Conservation (phyloP, 2,888 invertebrate species). For the Cryptus armator region DNA sequence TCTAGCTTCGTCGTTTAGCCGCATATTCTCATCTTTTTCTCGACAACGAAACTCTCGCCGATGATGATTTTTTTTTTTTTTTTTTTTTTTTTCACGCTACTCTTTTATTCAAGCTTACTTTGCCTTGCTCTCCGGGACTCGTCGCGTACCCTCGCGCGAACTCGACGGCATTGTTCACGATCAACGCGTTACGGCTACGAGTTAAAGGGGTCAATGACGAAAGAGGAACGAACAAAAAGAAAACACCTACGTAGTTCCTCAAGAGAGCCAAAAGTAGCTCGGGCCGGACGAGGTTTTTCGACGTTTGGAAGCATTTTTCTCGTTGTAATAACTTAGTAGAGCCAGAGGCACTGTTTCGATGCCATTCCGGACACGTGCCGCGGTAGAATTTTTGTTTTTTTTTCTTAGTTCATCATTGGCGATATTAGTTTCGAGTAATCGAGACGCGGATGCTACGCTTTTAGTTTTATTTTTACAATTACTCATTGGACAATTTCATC, state of each 20-base stretch:
- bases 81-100: constrained; percentile 11
- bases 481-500: too few relatives aligned
- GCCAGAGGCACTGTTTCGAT: neutral
- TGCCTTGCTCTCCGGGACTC: constrained; percentile 48
- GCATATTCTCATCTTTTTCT: neutral
- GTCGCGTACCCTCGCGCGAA: neutral
- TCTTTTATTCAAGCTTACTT: constrained; percentile 61
- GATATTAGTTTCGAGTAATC: constrained; percentile 9
- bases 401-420: neutral
- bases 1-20: neutral
- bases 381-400: neutral
- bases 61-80: constrained; percentile 14
- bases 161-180: constrained; percentile 31
- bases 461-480: too few relatives aligned
- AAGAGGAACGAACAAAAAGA: constrained; percentile 42
- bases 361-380: neutral
- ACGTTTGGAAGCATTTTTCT: neutral
- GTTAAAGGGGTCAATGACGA: constrained; percentile 63
- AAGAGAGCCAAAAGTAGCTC: constrained; percentile 35
- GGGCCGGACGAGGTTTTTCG: constrained; percentile 14
- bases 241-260: constrained; percentile 7
- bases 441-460: too few relatives aligned
- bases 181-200: constrained; percentile 44
- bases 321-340: neutral
- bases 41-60: constrained; percentile 5